Evolutionary conservation across 2,888 invertebrate species (phyloP).

Genomic region (Trachelus iudaicus): DNA sequence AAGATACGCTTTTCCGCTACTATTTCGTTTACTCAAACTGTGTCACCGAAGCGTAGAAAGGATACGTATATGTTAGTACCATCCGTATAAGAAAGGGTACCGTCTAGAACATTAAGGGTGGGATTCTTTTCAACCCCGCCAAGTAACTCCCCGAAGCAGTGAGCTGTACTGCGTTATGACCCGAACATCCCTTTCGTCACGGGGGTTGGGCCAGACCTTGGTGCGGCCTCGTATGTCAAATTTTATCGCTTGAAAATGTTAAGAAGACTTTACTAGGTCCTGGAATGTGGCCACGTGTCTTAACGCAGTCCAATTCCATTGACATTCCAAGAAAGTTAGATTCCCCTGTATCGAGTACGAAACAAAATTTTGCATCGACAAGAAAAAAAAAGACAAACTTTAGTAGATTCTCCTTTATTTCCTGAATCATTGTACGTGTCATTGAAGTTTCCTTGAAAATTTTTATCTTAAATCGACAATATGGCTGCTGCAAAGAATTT

Average conservation of each 20-base stretch:
- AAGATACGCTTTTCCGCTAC: no score
- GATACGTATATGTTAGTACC: no score
- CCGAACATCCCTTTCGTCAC: slow-evolving; percentile 53
- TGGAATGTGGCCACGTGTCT: not conserved
- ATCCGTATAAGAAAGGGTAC: no score
- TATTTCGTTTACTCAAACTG: no score
- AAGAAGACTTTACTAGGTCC: slow-evolving; percentile 22
- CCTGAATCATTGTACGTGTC: no score
- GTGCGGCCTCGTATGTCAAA: slow-evolving; percentile 57
- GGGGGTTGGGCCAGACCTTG: slow-evolving; percentile 39
- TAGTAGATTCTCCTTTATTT: no score
- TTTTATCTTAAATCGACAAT: not conserved
- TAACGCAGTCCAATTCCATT: not conserved
- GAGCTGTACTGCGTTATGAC: slow-evolving; percentile 54
- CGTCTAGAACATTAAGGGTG: not conserved
- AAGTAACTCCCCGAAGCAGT: slow-evolving; percentile 44
- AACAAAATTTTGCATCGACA: no score
- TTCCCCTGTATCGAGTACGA: no score
- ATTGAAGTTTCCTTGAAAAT: not conserved
- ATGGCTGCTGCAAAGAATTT: slow-evolving; percentile 9
- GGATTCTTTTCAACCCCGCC: slow-evolving; percentile 19
- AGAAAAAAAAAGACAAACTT: no score
- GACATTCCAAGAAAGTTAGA: not conserved
- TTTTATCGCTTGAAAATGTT: slow-evolving; percentile 61
- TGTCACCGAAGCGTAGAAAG: no score